Conservation (phyloP, 2,113 vertebrate species). For the Datnioides undecimradiatus region DNA sequence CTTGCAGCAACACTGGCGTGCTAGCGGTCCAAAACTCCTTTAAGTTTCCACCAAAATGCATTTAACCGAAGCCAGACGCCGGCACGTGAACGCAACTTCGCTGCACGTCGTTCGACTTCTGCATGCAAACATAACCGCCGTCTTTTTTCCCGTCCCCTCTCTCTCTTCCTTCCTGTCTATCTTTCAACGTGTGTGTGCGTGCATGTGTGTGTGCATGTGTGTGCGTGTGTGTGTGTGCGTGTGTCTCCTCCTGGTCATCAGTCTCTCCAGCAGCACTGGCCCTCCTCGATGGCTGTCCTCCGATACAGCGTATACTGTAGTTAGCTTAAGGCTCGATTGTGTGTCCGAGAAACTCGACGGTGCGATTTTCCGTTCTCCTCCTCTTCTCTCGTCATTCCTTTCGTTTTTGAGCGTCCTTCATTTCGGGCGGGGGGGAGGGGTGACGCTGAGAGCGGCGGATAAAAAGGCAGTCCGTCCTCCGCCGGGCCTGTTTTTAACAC, state of each 20-base stretch:
- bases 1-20: not conserved
- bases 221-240: conserved; percentile 22
- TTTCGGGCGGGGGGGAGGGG: conserved; percentile 29
- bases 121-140: conserved; percentile 40
- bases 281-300: conserved; percentile 94
- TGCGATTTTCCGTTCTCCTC: conserved; percentile 52
- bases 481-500: conserved; percentile 49
- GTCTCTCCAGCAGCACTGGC: conserved; percentile 87
- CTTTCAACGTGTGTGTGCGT: conserved; percentile 12
- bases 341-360: conserved; percentile 84
- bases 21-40: conserved; percentile 2
- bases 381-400: conserved; percentile 42
- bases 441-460: conserved; percentile 24
- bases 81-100: not conserved
- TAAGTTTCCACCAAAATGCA: not conserved
- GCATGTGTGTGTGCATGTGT: conserved; percentile 21
- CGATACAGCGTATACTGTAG: conserved; percentile 85
- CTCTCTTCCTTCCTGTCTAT: not conserved
- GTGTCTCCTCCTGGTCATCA: conserved; percentile 34
- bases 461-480: conserved; percentile 28
- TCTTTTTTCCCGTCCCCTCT: not conserved
- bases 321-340: conserved; percentile 95
- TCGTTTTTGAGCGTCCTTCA: conserved; percentile 51
- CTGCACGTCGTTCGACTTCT: too few relatives aligned
- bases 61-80: not conserved